Base-by-base conservation (phyloP, 2,113 vertebrate genomes). In the Toxostoma redivivum region DNA sequence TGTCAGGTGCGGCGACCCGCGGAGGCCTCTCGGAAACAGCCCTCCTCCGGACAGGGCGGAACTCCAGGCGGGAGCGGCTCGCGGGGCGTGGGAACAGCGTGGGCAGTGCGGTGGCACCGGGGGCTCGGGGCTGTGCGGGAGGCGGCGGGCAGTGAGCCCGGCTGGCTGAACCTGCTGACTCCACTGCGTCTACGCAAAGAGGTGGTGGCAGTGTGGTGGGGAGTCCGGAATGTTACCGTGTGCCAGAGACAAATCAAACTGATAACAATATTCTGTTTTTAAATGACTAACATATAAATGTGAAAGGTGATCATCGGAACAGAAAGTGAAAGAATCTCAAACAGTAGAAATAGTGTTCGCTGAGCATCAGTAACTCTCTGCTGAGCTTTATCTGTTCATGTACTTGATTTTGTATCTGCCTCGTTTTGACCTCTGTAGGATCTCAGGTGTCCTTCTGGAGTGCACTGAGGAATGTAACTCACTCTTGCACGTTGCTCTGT, bases 261-360 rank as follows among this genome's bases (percentile, higher is more conserved):
- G 35, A 3, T 10, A n/a, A 2, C 47, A 1, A 1, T 17, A 1
- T 6, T 21, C 28, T 17, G 1, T 2, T 48, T 56, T 28, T 7
- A 31, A 64, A 35, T 24, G 1, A 50, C 61, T 48, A 20, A 21
- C 28, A 0, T 17, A 2, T 13, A 5, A 11, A 1, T 5, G 33
- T 27, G 73, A 53, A 58, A 69, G 24, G 6, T 10, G 15, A 19
- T 27, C 4, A 15, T 15, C 1, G 11, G 38, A 48, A 73, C 16
- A 40, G 82, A 78, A 81, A 88, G 44, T 31, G 65, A 69, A 92
- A 78, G 33, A 24, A 37, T 20, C 44, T 38, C 19, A 58, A 42
- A 5, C 62, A 8, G 19, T 33, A 81, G 22, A 53, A 50, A 48
- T 15, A 12, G 31, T 4, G 18, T 11, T 71, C 3, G 0, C 27